phyloP scores from a whole-genome alignment of 2,888 invertebrate genomes.

The Lasioglossum figueresi region DNA sequence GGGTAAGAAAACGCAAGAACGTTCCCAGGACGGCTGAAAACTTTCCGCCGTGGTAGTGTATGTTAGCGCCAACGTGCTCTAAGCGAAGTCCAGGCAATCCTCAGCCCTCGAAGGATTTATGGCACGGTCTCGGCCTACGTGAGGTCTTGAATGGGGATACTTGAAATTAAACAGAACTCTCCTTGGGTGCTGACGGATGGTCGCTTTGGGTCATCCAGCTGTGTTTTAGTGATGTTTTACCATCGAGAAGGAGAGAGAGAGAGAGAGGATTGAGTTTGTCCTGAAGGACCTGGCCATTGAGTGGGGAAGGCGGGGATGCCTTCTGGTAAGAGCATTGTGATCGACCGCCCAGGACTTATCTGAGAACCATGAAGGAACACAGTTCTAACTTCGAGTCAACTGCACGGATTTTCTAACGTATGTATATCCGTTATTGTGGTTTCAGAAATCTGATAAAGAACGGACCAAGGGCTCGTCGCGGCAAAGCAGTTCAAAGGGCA shows the following conservation, averaged over 20 bases:
- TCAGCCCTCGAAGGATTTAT: no score
- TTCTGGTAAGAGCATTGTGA: background rate
- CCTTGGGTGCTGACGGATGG: background rate
- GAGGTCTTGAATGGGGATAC: no score
- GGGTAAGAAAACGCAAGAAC: no score
- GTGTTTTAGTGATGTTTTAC: no score
- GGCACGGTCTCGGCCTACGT: no score
- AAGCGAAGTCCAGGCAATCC: no score
- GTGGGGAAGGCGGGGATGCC: no score
- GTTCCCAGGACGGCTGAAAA: no score
- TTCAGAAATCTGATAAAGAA: slow-evolving; percentile 73
- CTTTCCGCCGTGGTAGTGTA: no score
- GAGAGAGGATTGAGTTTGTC: background rate
- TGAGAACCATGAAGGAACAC: background rate
- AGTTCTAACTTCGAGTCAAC: background rate
- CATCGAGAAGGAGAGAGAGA: no score
- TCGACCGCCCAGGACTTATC: background rate
- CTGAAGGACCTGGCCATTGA: background rate
- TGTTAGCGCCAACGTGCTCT: no score
- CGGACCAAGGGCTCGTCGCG: slow-evolving; percentile 83
- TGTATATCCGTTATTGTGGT: slow-evolving; percentile 15
- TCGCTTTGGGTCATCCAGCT: background rate
- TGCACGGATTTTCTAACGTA: background rate
- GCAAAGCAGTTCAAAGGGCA: slow-evolving; percentile 89
- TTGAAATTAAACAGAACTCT: background rate